A percentile compares a stretch with the other conserved stretches of the same genome.
phyloP scores from a whole-genome alignment of 2,888 invertebrate genomes.

The Vannuccia rotundouncinata region DNA sequence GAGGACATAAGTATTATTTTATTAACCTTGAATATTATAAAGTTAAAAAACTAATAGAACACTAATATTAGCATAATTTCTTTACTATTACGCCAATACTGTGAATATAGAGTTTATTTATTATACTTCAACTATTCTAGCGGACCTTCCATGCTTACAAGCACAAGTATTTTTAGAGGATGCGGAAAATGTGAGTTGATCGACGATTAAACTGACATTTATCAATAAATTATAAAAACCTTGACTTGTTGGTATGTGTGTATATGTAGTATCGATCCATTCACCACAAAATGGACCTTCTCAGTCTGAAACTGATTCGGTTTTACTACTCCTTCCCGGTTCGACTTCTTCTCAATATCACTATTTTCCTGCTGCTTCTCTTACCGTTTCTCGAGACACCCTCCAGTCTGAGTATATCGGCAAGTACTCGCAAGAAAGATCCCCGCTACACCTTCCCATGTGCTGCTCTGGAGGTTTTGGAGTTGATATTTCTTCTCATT shows the following conservation, averaged over 20 bases:
- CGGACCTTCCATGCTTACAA: slow-evolving; percentile 45
- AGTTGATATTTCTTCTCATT: background rate
- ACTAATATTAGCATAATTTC: background rate
- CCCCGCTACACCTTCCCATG: background rate
- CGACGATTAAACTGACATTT: too few species aligned
- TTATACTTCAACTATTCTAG: slow-evolving; percentile 41
- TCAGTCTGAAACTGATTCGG: slow-evolving; percentile 47
- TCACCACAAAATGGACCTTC: slow-evolving; percentile 48
- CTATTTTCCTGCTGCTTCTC: slow-evolving; percentile 48
- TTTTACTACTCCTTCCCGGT: slow-evolving; percentile 46
- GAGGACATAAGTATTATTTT: too few species aligned
- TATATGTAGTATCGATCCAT: slow-evolving; percentile 49
- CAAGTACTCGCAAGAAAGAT: background rate
- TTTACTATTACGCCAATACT: background rate
- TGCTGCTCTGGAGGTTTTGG: background rate
- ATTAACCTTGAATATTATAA: too few species aligned
- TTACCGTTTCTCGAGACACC: slow-evolving; percentile 53
- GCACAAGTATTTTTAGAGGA: slow-evolving; percentile 51
- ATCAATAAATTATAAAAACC: too few species aligned
- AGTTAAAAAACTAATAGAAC: too few species aligned
- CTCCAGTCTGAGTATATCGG: slow-evolving; percentile 46
- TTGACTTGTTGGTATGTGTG: too few species aligned
- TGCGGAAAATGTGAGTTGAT: slow-evolving; percentile 46
- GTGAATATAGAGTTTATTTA: background rate
- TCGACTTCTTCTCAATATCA: slow-evolving; percentile 45